These are phyloP conservation scores for Onchidella celtica DNA, from an alignment of 2,888 invertebrate genomes.

Conservation along the genomic window DNA sequence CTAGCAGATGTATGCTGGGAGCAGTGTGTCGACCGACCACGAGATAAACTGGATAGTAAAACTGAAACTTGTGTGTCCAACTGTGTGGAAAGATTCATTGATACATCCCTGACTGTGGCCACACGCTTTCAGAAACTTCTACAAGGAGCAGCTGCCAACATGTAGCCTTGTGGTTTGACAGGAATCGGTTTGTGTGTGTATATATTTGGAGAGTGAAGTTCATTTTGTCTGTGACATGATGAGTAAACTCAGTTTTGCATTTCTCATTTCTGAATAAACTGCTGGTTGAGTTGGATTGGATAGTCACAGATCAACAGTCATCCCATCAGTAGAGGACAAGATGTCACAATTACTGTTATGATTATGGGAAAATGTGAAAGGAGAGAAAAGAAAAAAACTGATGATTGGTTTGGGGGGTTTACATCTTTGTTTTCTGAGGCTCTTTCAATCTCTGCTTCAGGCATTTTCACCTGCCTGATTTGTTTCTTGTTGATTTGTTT, in stretches of 20 bases:
- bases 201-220: too few relatives aligned
- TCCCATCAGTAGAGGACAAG: too few relatives aligned
- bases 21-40: conserved; percentile 94
- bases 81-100: conserved; percentile 96
- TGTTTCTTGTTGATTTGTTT: too few relatives aligned
- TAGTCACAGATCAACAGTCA: too few relatives aligned
- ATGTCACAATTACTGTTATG: too few relatives aligned
- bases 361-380: too few relatives aligned
- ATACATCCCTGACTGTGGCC: conserved; percentile 92
- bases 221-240: neutral
- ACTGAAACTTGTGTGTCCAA: conserved; percentile 95
- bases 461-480: too few relatives aligned
- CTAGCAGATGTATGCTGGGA: conserved; percentile 98
- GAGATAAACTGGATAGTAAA: conserved; percentile 91
- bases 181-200: neutral
- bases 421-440: too few relatives aligned
- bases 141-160: conserved; percentile 50
- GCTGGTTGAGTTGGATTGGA: too few relatives aligned
- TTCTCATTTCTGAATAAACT: neutral
- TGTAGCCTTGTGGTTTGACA: conserved; percentile 37
- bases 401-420: too few relatives aligned
- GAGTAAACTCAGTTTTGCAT: neutral
- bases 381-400: too few relatives aligned
- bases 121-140: conserved; percentile 85
- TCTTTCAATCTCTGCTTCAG: too few relatives aligned